Evolutionary conservation across 2,113 vertebrate genomes (phyloP).

Genomic region (Mionectes macconnelli): DNA sequence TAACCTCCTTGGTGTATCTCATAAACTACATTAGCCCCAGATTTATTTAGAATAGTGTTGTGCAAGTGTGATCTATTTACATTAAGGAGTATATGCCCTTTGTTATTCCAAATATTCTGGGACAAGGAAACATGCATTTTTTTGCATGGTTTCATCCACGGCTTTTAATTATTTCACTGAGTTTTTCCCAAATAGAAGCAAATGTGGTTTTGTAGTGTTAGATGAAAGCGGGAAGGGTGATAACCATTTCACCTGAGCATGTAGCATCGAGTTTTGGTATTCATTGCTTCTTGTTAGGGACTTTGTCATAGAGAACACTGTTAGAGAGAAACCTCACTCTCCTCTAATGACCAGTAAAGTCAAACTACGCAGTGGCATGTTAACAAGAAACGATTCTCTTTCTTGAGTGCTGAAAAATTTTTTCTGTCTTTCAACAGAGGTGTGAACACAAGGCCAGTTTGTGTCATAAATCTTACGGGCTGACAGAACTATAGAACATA

Average conservation of each 20-base stretch:
- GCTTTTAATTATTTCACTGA: background rate
- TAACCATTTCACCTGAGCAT: background rate
- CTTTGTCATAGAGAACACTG: background rate
- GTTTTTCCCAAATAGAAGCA: background rate
- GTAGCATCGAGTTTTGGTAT: background rate
- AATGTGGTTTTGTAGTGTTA: background rate
- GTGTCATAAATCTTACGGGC: conserved; percentile 20
- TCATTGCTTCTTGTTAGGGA: background rate
- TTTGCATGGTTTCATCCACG: conserved; percentile 13
- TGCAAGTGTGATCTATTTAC: conserved; percentile 49
- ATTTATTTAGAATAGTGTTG: conserved; percentile 52
- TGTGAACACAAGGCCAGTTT: background rate
- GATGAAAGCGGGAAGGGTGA: background rate
- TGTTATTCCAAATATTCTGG: background rate
- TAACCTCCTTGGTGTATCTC: conserved; percentile 62
- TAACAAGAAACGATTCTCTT: background rate
- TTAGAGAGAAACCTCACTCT: background rate
- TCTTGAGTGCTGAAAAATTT: background rate
- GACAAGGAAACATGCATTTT: conserved; percentile 3
- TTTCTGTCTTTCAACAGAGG: conserved; percentile 51
- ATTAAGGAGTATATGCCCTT: conserved; percentile 1
- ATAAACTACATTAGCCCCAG: conserved; percentile 65
- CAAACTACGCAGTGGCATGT: background rate
- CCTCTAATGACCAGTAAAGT: background rate
- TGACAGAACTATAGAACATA: background rate